Evolutionary conservation across 2,113 vertebrate species (phyloP).

Genomic region (Austrofundulus limnaeus): DNA sequence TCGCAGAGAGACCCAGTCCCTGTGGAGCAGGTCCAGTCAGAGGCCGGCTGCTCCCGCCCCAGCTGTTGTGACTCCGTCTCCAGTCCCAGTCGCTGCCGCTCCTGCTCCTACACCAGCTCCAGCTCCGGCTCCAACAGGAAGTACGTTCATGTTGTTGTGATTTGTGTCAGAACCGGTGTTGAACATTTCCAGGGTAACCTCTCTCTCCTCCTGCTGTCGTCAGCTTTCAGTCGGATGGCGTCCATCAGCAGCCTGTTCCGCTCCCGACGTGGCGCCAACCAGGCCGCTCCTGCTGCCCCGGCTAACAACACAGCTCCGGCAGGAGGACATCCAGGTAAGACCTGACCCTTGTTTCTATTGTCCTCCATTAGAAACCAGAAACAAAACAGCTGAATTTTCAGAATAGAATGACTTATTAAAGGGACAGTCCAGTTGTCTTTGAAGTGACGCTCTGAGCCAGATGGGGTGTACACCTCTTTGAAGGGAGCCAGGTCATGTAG

Average conservation of each 20-base stretch:
- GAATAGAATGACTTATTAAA: too few relatives aligned
- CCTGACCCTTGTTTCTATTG: not conserved
- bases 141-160: constrained; percentile 13
- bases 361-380: not conserved
- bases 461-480: too few relatives aligned
- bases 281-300: constrained; percentile 36
- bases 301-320: not conserved
- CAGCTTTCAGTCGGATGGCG: constrained; percentile 71
- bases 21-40: constrained; percentile 65
- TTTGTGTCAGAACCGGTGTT: not conserved
- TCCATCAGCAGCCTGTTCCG: constrained; percentile 72
- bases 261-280: constrained; percentile 59
- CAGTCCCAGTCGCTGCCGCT: not conserved
- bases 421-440: not conserved
- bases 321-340: constrained; percentile 58
- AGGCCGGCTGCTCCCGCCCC: constrained; percentile 15
- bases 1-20: constrained; percentile 49
- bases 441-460: too few relatives aligned
- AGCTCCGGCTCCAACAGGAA: constrained; percentile 34
- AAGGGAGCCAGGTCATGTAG: too few relatives aligned
- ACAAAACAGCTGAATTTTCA: not conserved
- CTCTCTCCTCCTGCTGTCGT: not conserved
- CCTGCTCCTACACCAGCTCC: constrained; percentile 16
- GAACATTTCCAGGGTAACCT: not conserved
- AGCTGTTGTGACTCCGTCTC: not conserved